Conservation (phyloP, 2,888 invertebrate genomes). For the Tetanocera ferruginea region DNA sequence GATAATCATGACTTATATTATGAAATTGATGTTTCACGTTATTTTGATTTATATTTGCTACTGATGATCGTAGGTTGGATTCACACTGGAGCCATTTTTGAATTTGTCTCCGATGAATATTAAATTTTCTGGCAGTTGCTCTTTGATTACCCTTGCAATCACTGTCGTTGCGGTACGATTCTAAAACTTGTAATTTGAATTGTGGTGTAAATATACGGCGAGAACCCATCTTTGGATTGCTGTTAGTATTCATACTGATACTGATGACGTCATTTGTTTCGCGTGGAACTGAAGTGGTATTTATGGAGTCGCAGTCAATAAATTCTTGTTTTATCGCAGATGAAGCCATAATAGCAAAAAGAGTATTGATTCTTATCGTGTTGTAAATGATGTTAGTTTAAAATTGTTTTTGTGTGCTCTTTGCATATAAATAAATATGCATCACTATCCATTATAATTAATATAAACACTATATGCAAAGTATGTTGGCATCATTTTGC, state of each 20-base stretch:
- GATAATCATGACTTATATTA: slow-evolving; percentile 55
- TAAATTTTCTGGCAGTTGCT: slow-evolving; percentile 90
- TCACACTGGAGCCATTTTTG: slow-evolving; percentile 94
- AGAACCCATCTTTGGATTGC: slow-evolving; percentile 77
- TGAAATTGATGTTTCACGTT: slow-evolving; percentile 64
- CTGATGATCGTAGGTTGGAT: slow-evolving; percentile 81
- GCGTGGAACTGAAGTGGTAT: slow-evolving; percentile 44
- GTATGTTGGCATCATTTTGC: too few species aligned
- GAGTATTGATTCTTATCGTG: not conserved
- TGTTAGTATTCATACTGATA: slow-evolving; percentile 45
- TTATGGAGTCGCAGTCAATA: not conserved
- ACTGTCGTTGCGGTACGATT: slow-evolving; percentile 86
- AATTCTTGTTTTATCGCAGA: too few species aligned
- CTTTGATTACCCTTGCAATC: slow-evolving; percentile 92
- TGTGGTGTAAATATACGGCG: slow-evolving; percentile 90
- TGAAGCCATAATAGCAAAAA: not conserved
- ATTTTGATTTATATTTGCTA: slow-evolving; percentile 71
- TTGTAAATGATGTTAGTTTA: too few species aligned
- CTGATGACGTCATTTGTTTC: slow-evolving; percentile 12
- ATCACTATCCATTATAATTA: too few species aligned
- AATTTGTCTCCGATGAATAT: slow-evolving; percentile 89
- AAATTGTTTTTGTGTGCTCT: too few species aligned
- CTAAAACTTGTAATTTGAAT: slow-evolving; percentile 89
- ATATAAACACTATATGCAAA: too few species aligned
- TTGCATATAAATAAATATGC: too few species aligned